Base-by-base conservation (phyloP, 2,113 vertebrate species). In the Ammodytes dubius region DNA sequence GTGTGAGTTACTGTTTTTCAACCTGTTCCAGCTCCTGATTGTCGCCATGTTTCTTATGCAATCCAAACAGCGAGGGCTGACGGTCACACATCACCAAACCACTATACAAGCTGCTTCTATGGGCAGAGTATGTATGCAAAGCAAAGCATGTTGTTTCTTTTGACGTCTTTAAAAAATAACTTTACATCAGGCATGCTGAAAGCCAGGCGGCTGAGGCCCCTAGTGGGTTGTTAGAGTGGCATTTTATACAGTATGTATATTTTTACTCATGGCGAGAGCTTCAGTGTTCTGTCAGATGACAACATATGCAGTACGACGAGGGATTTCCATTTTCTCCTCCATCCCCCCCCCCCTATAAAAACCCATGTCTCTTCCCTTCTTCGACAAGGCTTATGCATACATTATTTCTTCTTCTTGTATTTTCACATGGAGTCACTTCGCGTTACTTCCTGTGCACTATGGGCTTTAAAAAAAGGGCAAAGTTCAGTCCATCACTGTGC, bases 191-290 rank as follows among this genome's bases (percentile, higher is more conserved):
- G 83, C 87, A 90, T 89, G 87, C 86, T 86, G 67, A 90, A 73
- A 88, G 71, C 58, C 87, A 81, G 69, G 88, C 85, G 77, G 83
- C 70, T 61, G 49, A 19, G 19, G 13, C 86, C 92, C 88, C 89
- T 40, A 35, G 88, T 89, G 91, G 60, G 88, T 94, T 93, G 92
- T 94, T 94, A 93, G 75, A 91, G 85, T 85, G 82, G 86, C 89
- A 85, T 90, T 89, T 82, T 74, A 58, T 74, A n/a, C n/a, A n/a
- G n/a, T n/a, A 58, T 60, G 61, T 84, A 27, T 83, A 54, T 67
- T 82, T 79, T 74, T 79, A 61, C 78, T 85, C 70, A 72, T 68
- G 52, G 60, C 67, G 45, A 53, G 80, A 81, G 65, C 74, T 66
- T 81, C 73, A 54, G 39, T 66, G 45, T 78, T 42, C 66, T 72